Evolutionary conservation across 37 sponge, comb jelly and placozoan genomes (phyloP).

Genomic region (Dysidea cf. avara): DNA sequence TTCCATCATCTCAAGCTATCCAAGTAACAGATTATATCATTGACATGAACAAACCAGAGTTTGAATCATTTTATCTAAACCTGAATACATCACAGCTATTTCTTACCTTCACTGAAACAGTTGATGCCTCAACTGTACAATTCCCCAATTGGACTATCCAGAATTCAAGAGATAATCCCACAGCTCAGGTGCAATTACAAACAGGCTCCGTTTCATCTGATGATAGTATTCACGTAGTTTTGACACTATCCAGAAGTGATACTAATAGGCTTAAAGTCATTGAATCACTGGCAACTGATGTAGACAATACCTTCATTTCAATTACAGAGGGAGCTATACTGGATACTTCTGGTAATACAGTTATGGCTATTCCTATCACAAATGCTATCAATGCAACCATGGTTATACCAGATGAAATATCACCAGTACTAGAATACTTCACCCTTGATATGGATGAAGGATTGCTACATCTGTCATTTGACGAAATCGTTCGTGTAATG

Average conservation of each 20-base stretch:
- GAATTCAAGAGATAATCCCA: slow-evolving; percentile 12
- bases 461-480: slow-evolving; percentile 55
- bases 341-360: slow-evolving; percentile 61
- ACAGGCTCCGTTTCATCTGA: slow-evolving; percentile 15
- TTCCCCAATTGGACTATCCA: slow-evolving; percentile 41
- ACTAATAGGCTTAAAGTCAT: slow-evolving; percentile 60
- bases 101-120: slow-evolving; percentile 78
- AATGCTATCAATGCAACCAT: slow-evolving; percentile 34
- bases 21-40: slow-evolving; percentile 25
- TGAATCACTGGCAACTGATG: slow-evolving; percentile 57
- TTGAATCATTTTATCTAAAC: slow-evolving; percentile 55
- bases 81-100: slow-evolving; percentile 65
- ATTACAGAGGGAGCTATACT: slow-evolving; percentile 5
- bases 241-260: slow-evolving; percentile 59
- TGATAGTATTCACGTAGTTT: slow-evolving; percentile 40
- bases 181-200: slow-evolving; percentile 23
- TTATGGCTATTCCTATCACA: slow-evolving; percentile 18
- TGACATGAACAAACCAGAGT: slow-evolving; percentile 41
- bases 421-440: slow-evolving; percentile 57
- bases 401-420: slow-evolving; percentile 48
- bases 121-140: slow-evolving; percentile 56
- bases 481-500: slow-evolving; percentile 68
- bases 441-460: slow-evolving; percentile 66
- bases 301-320: slow-evolving; percentile 62
- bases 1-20: slow-evolving; percentile 40